Percentiles rank a stretch among this genome's conserved stretches.
Evolutionary conservation across 2,113 vertebrate species (phyloP).

Genomic region (Odobenus rosmarus): DNA sequence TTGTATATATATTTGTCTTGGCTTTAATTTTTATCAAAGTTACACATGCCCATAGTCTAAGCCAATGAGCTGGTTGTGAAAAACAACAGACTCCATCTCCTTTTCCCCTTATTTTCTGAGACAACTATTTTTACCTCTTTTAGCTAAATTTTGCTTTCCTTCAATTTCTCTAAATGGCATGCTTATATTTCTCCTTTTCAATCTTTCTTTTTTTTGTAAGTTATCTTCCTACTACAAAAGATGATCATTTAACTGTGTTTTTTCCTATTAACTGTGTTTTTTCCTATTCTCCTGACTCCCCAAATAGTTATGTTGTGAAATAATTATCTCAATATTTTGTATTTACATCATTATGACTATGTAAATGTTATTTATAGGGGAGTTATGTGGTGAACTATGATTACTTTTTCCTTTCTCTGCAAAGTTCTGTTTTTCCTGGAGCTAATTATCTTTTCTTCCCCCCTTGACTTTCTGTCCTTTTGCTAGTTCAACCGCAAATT

Average conservation of each 20-base stretch:
- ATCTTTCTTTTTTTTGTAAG: background rate
- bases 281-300: background rate
- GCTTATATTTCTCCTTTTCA: background rate
- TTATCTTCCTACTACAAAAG: background rate
- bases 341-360: background rate
- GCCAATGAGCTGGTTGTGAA: background rate
- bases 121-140: background rate
- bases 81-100: background rate
- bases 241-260: background rate
- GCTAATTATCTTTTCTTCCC: background rate
- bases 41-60: background rate
- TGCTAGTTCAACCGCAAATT: background rate
- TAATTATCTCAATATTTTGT: background rate
- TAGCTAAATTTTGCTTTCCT: background rate
- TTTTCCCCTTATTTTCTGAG: background rate
- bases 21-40: background rate
- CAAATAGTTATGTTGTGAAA: background rate
- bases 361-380: background rate
- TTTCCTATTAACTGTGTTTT: background rate
- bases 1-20: background rate
- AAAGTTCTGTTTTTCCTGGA: background rate
- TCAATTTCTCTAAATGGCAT: background rate
- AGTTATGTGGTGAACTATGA: background rate
- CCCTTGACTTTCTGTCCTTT: background rate
- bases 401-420: background rate